Base-by-base conservation (phyloP, 2,888 invertebrate genomes). In the Sphaeridia pumilis region DNA sequence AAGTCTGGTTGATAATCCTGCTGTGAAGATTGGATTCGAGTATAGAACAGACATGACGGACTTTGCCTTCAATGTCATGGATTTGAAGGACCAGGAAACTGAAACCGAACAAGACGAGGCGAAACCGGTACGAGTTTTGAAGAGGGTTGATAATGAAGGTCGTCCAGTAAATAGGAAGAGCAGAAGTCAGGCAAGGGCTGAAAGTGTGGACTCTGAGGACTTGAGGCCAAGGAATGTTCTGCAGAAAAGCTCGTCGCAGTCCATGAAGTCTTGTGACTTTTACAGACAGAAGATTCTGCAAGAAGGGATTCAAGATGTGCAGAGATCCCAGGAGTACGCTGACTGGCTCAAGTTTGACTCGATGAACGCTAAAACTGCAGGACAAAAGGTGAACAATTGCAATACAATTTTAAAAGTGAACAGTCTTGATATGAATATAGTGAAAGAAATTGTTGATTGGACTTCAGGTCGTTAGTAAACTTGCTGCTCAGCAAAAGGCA, bases 401-500 rank as follows among this genome's bases (percentile, higher is more conserved):
- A 45, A 26, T 22, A 17, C 2, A 25, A 25, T 26, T 27, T 25
- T 7, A 42, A 45, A 45, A 26, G 27, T 26, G 3, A 45, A 17
- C 14, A 14, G n/a, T 17, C 21, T 43, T 43, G 20, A 22, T 17
- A 22, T 28, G 7, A 28, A 26, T 25, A 46, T 28, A n/a, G 10
- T 45, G 31, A 31, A 31, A 7, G 7, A 31, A 31, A 10, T 31
- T n/a, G 28, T 24, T 25, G 12, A 36, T n/a, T n/a, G n/a, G n/a
- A n/a, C n/a, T 46, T 14, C 24, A 64, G 64, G 64, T 64, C 24
- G 56, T 64, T 12, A 56, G 56, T 34, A 61, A 64, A 45, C 51
- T 60, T 10, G 53, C 59, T 1, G 56, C 50, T 3, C 61, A 61
- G 45, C 61, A 62, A 38, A 64, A 62, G 46, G 35, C 52, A 26